Evolutionary conservation across 2,888 invertebrate species (phyloP).

Genomic region (Drosophila emarginata): DNA sequence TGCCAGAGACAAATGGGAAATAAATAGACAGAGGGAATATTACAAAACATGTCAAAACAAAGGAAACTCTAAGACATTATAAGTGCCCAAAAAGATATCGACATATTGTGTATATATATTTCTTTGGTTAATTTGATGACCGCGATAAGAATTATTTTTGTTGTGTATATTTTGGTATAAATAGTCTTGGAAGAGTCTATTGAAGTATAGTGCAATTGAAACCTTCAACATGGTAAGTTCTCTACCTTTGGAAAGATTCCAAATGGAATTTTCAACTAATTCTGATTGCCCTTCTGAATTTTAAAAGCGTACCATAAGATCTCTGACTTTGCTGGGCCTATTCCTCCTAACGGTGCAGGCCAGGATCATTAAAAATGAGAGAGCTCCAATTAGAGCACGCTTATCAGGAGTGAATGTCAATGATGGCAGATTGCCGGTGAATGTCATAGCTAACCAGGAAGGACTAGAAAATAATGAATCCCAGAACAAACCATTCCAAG

Average conservation of each 20-base stretch:
- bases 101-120: not conserved
- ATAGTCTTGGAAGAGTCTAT: constrained; percentile 25
- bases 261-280: not conserved
- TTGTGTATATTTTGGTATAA: constrained; percentile 47
- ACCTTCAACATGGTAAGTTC: constrained; percentile 61
- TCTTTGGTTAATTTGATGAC: constrained; percentile 44
- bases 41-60: not conserved
- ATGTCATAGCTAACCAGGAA: too few species aligned
- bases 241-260: not conserved
- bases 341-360: constrained; percentile 40
- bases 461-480: not conserved
- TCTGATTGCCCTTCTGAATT: not conserved
- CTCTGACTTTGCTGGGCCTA: constrained; percentile 22
- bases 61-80: not conserved
- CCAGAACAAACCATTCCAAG: not conserved
- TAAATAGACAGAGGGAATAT: not conserved
- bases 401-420: too few species aligned
- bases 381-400: not conserved
- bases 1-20: constrained; percentile 20
- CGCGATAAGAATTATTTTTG: constrained; percentile 40
- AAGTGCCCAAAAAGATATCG: constrained; percentile 1
- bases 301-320: not conserved
- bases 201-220: constrained; percentile 60
- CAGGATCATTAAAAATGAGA: constrained; percentile 23
- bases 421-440: too few species aligned